phyloP scores from a whole-genome alignment of 2,888 invertebrate genomes.

The Melanostoma mellinum region DNA sequence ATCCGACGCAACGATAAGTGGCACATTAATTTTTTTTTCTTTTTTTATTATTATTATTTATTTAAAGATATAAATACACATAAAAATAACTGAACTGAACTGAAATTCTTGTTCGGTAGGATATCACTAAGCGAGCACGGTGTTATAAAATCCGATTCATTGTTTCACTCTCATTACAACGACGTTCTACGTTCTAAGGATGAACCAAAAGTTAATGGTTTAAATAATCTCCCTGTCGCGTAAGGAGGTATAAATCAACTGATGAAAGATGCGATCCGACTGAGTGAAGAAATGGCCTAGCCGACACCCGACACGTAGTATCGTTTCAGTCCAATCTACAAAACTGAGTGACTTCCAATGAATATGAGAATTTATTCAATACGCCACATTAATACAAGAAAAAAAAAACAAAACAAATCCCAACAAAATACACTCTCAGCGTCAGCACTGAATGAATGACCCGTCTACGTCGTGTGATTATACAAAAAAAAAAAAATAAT shows the following conservation, averaged over 20 bases:
- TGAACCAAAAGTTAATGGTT: background rate
- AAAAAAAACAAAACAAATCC: conserved; percentile 69
- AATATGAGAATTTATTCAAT: conserved; percentile 64
- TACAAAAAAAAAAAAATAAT: too few species aligned
- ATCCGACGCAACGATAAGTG: conserved; percentile 32
- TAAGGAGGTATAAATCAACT: conserved; percentile 32
- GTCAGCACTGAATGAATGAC: background rate
- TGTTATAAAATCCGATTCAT: background rate
- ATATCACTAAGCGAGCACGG: background rate
- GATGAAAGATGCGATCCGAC: conserved; percentile 51
- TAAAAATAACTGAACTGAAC: too few species aligned
- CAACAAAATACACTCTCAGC: conserved; percentile 55
- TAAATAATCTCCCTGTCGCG: conserved; percentile 19
- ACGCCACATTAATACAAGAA: conserved; percentile 70
- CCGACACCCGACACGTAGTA: conserved; percentile 14
- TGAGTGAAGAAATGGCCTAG: conserved; percentile 35
- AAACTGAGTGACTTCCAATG: conserved; percentile 55
- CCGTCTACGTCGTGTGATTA: background rate
- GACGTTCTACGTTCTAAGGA: background rate
- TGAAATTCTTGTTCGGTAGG: too few species aligned
- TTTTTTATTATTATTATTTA: background rate
- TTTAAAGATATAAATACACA: background rate
- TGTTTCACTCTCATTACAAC: background rate
- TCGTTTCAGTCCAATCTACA: conserved; percentile 48
- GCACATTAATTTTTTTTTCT: conserved; percentile 16